Evolutionary conservation across 2,113 vertebrate species (phyloP), one percentile per base, ranked within the genome.

Genomic region (Stigmatopora argus): DNA sequence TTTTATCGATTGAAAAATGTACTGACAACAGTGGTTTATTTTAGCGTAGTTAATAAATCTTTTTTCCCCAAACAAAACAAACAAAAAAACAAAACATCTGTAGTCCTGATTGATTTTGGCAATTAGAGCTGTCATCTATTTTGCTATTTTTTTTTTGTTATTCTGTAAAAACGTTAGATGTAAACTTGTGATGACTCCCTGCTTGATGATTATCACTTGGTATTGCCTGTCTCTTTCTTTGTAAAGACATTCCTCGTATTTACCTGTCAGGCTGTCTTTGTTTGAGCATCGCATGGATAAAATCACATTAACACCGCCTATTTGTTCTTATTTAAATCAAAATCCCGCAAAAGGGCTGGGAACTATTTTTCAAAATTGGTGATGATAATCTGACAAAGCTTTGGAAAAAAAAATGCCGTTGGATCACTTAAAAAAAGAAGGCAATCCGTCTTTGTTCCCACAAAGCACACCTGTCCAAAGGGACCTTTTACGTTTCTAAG

Each of bases 401-500:
- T 67, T 15, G 17, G 5, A 55, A 19, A 45, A 49, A 45, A 21
- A 26, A 13, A 21, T 44, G 53, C 0, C 63, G 46, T 35, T 12
- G 64, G 58, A 78, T 49, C 0, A 11, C 59, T 21, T 14, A 8
- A 31, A 35, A 23, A 46, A 69, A 67, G 59, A 52, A 55, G 65
- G n/a, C 26, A 49, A 62, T 63, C 65, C 2, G 21, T n/a, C 31
- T 56, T 64, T 21, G 23, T 19, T 66, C 71, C 47, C 59, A 31
- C 67, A 67, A 80, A 79, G 71, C 56, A 82, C 52, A 82, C 56
- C 76, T 62, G 67, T 80, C 85, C 66, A 56, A 71, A 53, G 76
- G 66, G 73, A 87, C 67, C 48, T 62, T 71, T 74, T 72, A 69
- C 4, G 48, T 15, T 10, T 73, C 72, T 76, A 74, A 79, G 85